A percentile compares a stretch with the other conserved stretches of the same genome.
These are phyloP conservation scores for Podocnemis expansa DNA, from an alignment of 2,113 vertebrate species.

Conservation along the genomic window DNA sequence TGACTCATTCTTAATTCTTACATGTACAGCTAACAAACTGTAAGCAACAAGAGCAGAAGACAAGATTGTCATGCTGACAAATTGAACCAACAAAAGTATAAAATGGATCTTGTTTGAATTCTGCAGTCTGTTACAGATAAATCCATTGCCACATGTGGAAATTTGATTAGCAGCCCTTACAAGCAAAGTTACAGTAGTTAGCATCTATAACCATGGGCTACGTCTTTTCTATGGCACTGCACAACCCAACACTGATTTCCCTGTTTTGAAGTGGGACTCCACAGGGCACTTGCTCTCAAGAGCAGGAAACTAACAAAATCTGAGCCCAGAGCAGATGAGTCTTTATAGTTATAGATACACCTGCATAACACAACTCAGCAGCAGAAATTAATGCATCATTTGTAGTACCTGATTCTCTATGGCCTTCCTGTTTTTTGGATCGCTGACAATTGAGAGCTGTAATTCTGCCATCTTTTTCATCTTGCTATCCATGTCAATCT, in stretches of 20 bases:
- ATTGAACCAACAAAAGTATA: neutral
- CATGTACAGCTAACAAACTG: neutral
- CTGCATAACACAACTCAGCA: neutral
- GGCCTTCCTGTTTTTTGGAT: conserved; percentile 95
- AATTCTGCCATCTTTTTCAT: conserved; percentile 99
- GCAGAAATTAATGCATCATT: neutral
- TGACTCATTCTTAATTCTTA: neutral
- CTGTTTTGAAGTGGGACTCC: conserved; percentile 27
- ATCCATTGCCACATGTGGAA: neutral
- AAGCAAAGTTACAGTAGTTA: neutral
- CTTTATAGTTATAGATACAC: neutral
- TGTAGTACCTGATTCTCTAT: conserved; percentile 93
- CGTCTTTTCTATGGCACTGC: neutral
- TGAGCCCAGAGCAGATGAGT: conserved; percentile 1
- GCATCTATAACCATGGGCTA: neutral
- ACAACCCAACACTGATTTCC: neutral
- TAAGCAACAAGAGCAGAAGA: neutral
- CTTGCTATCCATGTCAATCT: conserved; percentile 98
- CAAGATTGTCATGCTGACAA: neutral
- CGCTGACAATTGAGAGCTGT: conserved; percentile 89
- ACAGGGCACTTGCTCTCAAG: neutral
- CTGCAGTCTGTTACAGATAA: neutral
- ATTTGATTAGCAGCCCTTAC: neutral
- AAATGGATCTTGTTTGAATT: neutral
- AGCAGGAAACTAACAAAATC: neutral